Percentiles rank a stretch among this genome's conserved stretches.
Evolutionary conservation across 2,888 invertebrate species (phyloP).

Genomic region (Hedya salicella): DNA sequence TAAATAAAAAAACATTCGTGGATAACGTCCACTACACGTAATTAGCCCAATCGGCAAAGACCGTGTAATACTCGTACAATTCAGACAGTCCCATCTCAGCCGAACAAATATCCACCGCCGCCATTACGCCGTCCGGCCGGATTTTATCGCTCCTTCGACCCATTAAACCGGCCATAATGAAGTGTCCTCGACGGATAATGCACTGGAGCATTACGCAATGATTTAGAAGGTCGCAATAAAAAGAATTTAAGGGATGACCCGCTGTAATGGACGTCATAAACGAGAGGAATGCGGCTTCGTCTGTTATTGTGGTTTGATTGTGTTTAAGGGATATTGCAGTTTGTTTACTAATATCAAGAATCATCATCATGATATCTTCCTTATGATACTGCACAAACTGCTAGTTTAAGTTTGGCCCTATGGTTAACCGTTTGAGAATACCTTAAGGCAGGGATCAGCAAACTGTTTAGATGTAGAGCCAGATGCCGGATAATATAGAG

Average conservation of each 20-base stretch:
- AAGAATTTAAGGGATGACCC: slow-evolving; percentile 85
- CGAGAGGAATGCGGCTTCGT: slow-evolving; percentile 71
- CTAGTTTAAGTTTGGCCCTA: too few relatives aligned
- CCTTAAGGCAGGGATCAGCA: too few relatives aligned
- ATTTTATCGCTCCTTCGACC: slow-evolving; percentile 84
- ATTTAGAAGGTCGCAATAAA: slow-evolving; percentile 84
- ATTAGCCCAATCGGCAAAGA: too few relatives aligned
- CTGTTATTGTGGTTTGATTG: slow-evolving; percentile 7
- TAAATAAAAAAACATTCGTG: too few relatives aligned
- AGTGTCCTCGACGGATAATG: slow-evolving; percentile 83
- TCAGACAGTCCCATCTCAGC: slow-evolving; percentile 48
- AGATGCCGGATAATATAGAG: too few relatives aligned
- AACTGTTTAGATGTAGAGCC: too few relatives aligned
- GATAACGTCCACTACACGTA: too few relatives aligned
- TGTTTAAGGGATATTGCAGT: neutral
- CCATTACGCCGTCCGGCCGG: slow-evolving; percentile 60
- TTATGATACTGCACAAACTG: too few relatives aligned
- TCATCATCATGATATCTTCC: too few relatives aligned
- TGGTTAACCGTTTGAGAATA: too few relatives aligned
- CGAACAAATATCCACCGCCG: slow-evolving; percentile 53
- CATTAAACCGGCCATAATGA: slow-evolving; percentile 85
- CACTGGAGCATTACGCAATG: slow-evolving; percentile 83
- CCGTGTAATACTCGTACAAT: too few relatives aligned
- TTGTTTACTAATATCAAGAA: neutral
- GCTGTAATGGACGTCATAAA: slow-evolving; percentile 75